A percentile compares a stretch with the other conserved stretches of the same genome.
Conservation (phyloP, 2,888 invertebrate genomes). For the Plusia festucae region DNA sequence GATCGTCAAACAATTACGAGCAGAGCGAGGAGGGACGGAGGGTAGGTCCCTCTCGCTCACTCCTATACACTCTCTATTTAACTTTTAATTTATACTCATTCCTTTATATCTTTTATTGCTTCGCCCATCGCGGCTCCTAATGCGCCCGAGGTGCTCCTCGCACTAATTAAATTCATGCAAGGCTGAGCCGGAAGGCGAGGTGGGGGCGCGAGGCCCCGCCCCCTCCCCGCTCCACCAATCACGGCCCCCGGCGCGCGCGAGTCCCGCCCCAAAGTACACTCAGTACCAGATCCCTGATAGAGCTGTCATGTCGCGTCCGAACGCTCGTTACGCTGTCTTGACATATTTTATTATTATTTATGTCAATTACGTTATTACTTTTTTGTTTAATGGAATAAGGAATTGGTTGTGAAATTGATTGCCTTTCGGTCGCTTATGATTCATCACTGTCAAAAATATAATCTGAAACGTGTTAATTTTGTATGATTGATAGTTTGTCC, state of each 20-base stretch:
- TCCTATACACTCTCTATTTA: constrained; percentile 84
- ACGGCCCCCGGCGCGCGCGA: constrained; percentile 57
- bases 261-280: constrained; percentile 67
- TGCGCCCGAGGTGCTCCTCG: constrained; percentile 88
- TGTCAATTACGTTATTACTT: constrained; percentile 89
- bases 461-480: constrained; percentile 88
- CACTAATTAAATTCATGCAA: constrained; percentile 90
- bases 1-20: constrained; percentile 89
- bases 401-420: constrained; percentile 88
- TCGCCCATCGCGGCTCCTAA: constrained; percentile 89
- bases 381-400: constrained; percentile 89
- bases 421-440: constrained; percentile 88
- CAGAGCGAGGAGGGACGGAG: constrained; percentile 74
- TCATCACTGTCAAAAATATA: constrained; percentile 87
- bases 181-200: constrained; percentile 75
- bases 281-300: constrained; percentile 86
- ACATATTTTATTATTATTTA: constrained; percentile 90
- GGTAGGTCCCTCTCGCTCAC: constrained; percentile 71
- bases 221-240: constrained; percentile 68
- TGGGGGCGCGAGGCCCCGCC: constrained; percentile 63
- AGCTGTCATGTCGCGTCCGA: constrained; percentile 88
- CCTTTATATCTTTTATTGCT: constrained; percentile 90
- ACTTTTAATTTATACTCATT: constrained; percentile 90
- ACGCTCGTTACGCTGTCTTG: constrained; percentile 87
- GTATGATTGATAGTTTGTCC: constrained; percentile 86